phyloP scores from a whole-genome alignment of 2,113 vertebrate genomes.

The Festucalex cinctus region DNA sequence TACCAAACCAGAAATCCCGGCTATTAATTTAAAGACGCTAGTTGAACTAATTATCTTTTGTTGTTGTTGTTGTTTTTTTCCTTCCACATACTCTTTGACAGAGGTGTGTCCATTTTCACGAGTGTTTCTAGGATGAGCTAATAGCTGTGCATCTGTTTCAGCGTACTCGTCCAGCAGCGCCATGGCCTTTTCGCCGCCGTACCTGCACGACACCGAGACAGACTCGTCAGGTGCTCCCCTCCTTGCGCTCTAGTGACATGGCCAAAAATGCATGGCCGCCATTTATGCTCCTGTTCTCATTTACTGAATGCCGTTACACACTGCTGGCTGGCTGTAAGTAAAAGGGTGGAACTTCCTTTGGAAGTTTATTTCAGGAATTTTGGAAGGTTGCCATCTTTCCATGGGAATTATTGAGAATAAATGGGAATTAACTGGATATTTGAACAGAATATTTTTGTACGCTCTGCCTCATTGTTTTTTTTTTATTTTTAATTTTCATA shows the following conservation, averaged over 20 bases:
- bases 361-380: neutral
- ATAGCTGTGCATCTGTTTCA: conserved; percentile 14
- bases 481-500: too few relatives aligned
- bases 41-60: neutral
- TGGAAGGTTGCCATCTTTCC: conserved; percentile 17
- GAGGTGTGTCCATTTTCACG: neutral
- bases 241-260: conserved; percentile 71
- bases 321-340: neutral
- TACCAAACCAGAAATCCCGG: neutral
- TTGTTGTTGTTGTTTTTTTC: neutral
- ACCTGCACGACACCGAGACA: conserved; percentile 83
- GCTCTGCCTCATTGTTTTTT: neutral
- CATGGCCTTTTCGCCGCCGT: conserved; percentile 76
- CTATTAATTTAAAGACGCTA: neutral
- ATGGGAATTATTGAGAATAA: neutral
- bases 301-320: conserved; percentile 47
- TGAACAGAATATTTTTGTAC: neutral
- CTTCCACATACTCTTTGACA: neutral
- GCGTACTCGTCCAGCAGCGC: conserved; percentile 72
- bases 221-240: conserved; percentile 89
- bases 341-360: neutral
- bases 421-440: neutral
- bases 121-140: neutral
- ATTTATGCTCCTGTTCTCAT: conserved; percentile 10
- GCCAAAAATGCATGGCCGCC: neutral